Base-by-base conservation (phyloP, 2,888 invertebrate species). In the Quadroppia sp. region DNA sequence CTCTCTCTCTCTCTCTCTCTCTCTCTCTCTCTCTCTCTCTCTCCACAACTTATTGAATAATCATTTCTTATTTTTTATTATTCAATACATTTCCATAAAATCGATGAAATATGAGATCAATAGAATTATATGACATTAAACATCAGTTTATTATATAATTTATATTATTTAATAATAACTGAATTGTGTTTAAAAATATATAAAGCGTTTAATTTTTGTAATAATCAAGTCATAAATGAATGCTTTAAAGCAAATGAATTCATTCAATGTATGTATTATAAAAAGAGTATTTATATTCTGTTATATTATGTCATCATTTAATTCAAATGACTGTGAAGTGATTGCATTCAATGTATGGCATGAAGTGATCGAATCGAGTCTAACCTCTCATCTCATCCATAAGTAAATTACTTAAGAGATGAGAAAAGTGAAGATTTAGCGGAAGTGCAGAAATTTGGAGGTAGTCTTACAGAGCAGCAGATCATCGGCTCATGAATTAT, bases 381-480 rank as follows among this genome's bases (percentile, higher is more conserved):
- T 7, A 17, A 15, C 2, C 45, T 2, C 6, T 13, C 30, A 25
- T 67, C 67, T 67, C 67, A 67, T 67, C 67, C 67, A 67, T 67
- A 67, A 30, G 42, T 67, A 67, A 67, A 67, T 67, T 67, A 67
- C 67, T 67, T 67, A 40, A 67, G 67, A 67, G 40, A 11, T 15
- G 45, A 6, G 30, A 36, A 67, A 40, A 67, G 67, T 42, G 7
- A 40, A 42, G 23, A 40, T 67, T 67, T 67, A 36, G 32, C 67
- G 67, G 67, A 67, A 67, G 67, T 67, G 67, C n/a, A 42, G 42
- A 67, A 67, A 67, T 67, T 67, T 67, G 67, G 67, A 67, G 40
- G 67, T 17, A 17, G 32, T 61, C 30, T 61, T 7, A 28, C 32
- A 61, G 36, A 7, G n/a, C 23, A 6, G 36, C 32, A 32, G 61